These are phyloP conservation scores for Neodiprion virginianus DNA, from an alignment of 1,140 invertebrate species.

Conservation along the genomic window DNA sequence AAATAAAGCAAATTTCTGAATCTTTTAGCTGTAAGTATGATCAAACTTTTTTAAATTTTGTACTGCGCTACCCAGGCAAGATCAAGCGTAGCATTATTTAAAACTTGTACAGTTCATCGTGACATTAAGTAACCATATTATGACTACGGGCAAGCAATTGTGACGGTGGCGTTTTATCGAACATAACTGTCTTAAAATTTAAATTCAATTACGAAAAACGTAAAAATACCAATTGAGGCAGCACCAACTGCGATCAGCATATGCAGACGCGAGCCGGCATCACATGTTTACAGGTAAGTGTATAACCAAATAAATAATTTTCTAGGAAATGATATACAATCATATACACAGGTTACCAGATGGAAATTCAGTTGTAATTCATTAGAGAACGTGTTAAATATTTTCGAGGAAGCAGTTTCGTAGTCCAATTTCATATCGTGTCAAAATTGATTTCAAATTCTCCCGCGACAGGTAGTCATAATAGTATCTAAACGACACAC, in stretches of 20 bases:
- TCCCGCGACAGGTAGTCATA: not conserved
- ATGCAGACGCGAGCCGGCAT: constrained; percentile 21
- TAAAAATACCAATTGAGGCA: constrained; percentile 7
- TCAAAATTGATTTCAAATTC: not conserved
- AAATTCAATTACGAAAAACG: not conserved
- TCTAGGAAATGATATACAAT: too few species aligned
- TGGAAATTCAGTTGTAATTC: not conserved
- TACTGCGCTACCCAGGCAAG: too few species aligned
- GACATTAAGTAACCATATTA: too few species aligned
- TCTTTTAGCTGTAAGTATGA: too few species aligned
- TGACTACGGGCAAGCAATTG: too few species aligned
- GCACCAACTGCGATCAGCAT: constrained; percentile 11
- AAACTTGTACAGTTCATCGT: too few species aligned
- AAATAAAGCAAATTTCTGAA: too few species aligned
- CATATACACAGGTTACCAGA: not conserved
- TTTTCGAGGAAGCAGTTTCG: not conserved
- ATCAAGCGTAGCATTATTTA: too few species aligned
- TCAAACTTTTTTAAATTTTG: too few species aligned
- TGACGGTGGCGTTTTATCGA: too few species aligned
- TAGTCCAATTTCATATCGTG: not conserved
- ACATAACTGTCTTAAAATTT: not conserved
- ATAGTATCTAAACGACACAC: constrained; percentile 1
- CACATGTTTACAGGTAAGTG: constrained; percentile 21
- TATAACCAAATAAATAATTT: not conserved
- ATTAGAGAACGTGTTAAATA: too few species aligned